These are phyloP conservation scores for Cathartes aura DNA, from an alignment of 2,113 vertebrate species.

Conservation along the genomic window DNA sequence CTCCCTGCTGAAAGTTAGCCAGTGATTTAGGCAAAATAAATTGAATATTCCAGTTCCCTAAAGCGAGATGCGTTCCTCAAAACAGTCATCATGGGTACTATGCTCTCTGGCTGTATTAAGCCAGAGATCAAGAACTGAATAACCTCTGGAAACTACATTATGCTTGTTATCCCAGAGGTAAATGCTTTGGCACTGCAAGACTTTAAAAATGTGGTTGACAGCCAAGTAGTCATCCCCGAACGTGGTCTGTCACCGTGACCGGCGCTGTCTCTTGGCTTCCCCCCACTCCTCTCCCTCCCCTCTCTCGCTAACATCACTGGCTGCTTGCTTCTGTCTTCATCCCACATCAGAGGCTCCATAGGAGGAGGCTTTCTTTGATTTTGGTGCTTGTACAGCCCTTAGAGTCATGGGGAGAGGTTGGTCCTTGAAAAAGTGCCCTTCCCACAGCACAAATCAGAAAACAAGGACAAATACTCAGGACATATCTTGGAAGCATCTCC, in stretches of 20 bases:
- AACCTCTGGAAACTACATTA: neutral
- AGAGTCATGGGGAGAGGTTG: neutral
- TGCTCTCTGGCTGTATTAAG: neutral
- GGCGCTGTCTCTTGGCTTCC: neutral
- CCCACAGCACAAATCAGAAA: neutral
- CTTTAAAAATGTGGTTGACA: neutral
- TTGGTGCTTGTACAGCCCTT: rapidly evolving
- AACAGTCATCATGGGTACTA: neutral
- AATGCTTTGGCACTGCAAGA: neutral
- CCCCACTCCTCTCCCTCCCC: neutral
- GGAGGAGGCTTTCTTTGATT: neutral
- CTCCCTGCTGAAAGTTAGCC: neutral
- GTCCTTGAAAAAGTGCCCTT: neutral
- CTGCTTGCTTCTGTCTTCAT: neutral
- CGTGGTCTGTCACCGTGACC: rapidly evolving
- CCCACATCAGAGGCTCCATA: neutral
- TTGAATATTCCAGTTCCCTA: neutral
- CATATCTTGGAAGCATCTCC: neutral
- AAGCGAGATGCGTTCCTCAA: neutral
- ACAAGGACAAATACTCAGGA: neutral
- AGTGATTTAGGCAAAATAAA: neutral
- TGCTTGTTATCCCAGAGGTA: neutral
- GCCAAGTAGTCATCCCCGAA: rapidly evolving
- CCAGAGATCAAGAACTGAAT: neutral
- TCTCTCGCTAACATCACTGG: rapidly evolving